Percentiles rank a stretch among this genome's conserved stretches.
Evolutionary conservation across 2,113 vertebrate species (phyloP).

Genomic region (Chiloscyllium plagiosum): DNA sequence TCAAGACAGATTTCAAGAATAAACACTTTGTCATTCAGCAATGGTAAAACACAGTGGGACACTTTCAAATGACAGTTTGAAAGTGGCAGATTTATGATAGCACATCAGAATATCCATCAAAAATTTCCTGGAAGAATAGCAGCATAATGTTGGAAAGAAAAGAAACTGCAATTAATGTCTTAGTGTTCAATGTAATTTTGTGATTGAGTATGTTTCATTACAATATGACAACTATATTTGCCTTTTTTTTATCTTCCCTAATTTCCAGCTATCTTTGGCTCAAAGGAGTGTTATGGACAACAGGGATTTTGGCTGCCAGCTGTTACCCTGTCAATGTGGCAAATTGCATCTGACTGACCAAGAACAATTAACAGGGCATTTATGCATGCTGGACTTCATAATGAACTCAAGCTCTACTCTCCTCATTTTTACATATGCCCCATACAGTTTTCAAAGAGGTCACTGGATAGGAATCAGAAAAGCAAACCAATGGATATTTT

Average conservation of each 20-base stretch:
- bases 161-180: not conserved
- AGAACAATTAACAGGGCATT: not conserved
- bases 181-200: not conserved
- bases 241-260: not conserved
- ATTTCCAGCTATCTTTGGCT: not conserved
- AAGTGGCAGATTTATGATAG: not conserved
- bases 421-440: not conserved
- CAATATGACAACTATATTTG: not conserved
- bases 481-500: not conserved
- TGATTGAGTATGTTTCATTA: not conserved
- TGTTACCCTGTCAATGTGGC: not conserved
- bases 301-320: not conserved
- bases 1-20: not conserved
- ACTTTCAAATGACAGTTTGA: not conserved
- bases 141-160: not conserved
- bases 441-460: not conserved
- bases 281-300: not conserved
- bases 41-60: not conserved
- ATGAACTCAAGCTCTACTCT: not conserved
- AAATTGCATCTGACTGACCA: not conserved
- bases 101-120: not conserved
- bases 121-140: not conserved
- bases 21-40: not conserved
- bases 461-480: not conserved
- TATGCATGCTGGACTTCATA: not conserved